Percentiles rank a stretch among this genome's conserved stretches.
These are phyloP conservation scores for Drosophila triauraria DNA, from an alignment of 1,140 invertebrate genomes.

Conservation along the genomic window DNA sequence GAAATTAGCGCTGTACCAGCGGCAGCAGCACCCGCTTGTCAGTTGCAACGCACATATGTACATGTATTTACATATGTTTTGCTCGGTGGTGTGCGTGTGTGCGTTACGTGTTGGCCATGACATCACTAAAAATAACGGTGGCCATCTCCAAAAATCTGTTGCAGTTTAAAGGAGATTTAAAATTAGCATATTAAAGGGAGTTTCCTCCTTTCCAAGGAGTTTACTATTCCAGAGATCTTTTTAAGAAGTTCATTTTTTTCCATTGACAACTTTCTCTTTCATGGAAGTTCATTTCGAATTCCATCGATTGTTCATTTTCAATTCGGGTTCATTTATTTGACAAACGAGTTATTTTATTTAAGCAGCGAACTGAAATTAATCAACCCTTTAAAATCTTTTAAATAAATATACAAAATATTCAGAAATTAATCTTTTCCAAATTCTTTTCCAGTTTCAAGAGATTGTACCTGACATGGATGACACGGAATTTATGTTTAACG, in stretches of 20 bases:
- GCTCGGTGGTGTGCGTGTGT: neutral
- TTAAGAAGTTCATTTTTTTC: neutral
- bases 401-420: no score
- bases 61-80: conserved; percentile 9
- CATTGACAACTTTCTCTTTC: neutral
- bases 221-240: neutral
- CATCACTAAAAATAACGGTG: conserved; percentile 48
- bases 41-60: neutral
- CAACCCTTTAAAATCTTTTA: no score
- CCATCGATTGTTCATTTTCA: neutral
- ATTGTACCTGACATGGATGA: conserved; percentile 87
- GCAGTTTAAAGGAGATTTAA: conserved; percentile 27
- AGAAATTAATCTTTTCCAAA: neutral
- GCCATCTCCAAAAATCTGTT: conserved; percentile 39
- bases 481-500: conserved; percentile 90
- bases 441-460: conserved; percentile 81
- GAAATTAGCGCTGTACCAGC: conserved; percentile 3
- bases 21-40: neutral
- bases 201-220: neutral
- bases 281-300: neutral
- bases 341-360: neutral
- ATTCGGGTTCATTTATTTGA: neutral
- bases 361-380: no score
- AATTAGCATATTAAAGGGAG: neutral
- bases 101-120: conserved; percentile 52